Percentiles rank a stretch among this genome's conserved stretches.
Evolutionary conservation across 1,140 invertebrate genomes (phyloP).

Genomic region (Papilio glaucus): DNA sequence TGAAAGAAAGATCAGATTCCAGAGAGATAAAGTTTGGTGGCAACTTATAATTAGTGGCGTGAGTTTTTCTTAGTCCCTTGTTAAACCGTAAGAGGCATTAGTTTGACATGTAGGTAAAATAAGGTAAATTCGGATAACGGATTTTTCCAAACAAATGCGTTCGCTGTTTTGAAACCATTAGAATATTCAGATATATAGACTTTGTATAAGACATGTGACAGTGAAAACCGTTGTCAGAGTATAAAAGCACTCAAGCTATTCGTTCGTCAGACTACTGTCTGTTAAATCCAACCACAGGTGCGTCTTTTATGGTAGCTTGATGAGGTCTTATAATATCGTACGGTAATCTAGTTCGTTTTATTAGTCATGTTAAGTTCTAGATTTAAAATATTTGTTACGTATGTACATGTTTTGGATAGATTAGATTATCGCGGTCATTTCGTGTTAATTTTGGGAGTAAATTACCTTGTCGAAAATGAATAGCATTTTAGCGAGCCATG

Average conservation of each 20-base stretch:
- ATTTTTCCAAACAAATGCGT: too few species aligned
- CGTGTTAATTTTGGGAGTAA: too few species aligned
- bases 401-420: too few species aligned
- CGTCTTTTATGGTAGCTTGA: background rate
- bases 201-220: background rate
- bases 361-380: background rate
- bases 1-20: background rate
- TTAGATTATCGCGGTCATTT: too few species aligned
- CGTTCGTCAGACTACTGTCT: background rate
- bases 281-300: background rate
- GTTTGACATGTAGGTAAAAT: too few species aligned
- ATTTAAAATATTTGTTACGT: background rate
- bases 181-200: too few species aligned
- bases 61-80: background rate
- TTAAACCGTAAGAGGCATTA: too few species aligned
- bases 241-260: background rate
- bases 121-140: too few species aligned
- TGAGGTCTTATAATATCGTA: background rate
- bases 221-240: background rate
- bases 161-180: too few species aligned
- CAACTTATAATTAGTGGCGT: background rate
- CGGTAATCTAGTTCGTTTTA: background rate
- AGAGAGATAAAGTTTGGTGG: background rate
- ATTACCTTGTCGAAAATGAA: too few species aligned
- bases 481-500: too few species aligned